Evolutionary conservation across 2,113 vertebrate species (phyloP).

Genomic region (Chlamydotis undulata): DNA sequence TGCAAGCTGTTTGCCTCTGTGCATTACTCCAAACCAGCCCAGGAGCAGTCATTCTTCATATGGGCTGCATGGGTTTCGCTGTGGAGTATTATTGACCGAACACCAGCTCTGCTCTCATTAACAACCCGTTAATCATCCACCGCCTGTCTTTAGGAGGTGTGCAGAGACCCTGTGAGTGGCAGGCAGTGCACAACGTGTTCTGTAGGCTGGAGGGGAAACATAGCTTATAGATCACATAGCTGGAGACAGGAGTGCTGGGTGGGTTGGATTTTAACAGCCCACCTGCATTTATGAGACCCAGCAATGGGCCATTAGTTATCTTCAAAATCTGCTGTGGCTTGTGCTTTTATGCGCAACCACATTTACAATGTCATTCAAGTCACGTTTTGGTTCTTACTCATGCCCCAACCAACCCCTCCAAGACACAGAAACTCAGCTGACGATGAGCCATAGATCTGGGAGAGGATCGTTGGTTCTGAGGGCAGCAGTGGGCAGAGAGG

Average conservation of each 20-base stretch:
- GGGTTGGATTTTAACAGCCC: background rate
- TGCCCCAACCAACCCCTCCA: background rate
- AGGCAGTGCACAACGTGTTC: background rate
- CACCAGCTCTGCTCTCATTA: constrained; percentile 3
- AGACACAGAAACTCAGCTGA: background rate
- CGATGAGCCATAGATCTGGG: background rate
- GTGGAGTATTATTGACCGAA: background rate
- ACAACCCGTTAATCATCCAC: background rate
- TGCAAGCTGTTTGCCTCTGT: background rate
- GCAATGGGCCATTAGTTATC: background rate
- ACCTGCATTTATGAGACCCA: background rate
- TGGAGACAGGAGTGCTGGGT: background rate
- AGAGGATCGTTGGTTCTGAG: background rate
- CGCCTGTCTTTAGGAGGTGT: background rate
- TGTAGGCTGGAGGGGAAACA: background rate
- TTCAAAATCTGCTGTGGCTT: background rate
- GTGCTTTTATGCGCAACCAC: background rate
- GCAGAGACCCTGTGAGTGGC: background rate
- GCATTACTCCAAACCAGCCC: background rate
- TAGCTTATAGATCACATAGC: background rate
- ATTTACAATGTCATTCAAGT: background rate
- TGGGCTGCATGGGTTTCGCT: background rate
- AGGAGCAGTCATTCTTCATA: background rate
- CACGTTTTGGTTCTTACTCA: background rate
- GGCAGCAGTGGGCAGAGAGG: background rate